A percentile compares a stretch with the other conserved stretches of the same genome.
Conservation (phyloP, 2,113 vertebrate species). For the Promerops cafer region DNA sequence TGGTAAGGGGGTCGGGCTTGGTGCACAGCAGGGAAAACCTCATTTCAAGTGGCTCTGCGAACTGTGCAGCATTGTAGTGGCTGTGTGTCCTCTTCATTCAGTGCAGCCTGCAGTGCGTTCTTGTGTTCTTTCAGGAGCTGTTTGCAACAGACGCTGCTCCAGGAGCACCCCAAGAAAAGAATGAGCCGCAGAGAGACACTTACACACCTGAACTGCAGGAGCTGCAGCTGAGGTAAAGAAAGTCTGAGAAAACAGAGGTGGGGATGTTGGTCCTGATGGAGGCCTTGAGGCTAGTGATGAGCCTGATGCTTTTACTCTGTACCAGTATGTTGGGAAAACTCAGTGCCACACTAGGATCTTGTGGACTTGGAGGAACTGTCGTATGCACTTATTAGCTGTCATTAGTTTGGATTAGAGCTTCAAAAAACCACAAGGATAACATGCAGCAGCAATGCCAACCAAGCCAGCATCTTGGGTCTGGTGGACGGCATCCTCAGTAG, state of each 20-base stretch:
- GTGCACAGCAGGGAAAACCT: background rate
- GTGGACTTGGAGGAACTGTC: background rate
- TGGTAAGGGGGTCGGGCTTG: background rate
- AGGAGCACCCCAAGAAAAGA: conserved; percentile 85
- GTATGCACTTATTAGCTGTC: background rate
- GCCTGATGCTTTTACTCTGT: background rate
- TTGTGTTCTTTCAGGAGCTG: conserved; percentile 65
- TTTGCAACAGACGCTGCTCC: conserved; percentile 79
- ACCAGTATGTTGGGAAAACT: background rate
- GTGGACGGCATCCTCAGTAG: background rate
- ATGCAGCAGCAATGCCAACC: background rate
- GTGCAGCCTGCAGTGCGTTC: background rate
- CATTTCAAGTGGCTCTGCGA: background rate
- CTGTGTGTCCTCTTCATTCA: background rate
- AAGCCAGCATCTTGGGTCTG: background rate
- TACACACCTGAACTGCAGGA: conserved; percentile 75
- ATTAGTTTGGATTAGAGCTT: background rate
- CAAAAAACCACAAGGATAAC: background rate
- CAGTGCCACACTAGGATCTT: background rate
- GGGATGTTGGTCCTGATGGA: background rate
- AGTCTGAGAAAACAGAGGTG: background rate
- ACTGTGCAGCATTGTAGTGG: background rate
- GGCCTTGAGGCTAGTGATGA: background rate
- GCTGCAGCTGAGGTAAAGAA: conserved; percentile 80
- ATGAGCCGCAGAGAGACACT: conserved; percentile 49